Evolutionary conservation across 1,140 invertebrate species (phyloP), one percentile per base, ranked within the genome.

Genomic region (Zaprionus tsacasi): DNA sequence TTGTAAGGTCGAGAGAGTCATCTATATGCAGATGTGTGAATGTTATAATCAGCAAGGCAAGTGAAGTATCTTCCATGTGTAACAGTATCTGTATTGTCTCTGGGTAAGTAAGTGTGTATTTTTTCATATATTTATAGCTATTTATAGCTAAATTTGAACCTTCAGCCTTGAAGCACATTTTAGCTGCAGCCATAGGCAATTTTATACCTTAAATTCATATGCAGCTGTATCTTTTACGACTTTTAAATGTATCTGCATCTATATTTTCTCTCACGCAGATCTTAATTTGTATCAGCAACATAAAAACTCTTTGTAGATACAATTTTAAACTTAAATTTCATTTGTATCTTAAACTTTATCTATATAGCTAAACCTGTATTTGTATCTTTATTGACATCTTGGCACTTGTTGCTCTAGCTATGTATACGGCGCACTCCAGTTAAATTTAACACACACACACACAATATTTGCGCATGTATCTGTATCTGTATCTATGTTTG

Each of bases 371-470:
- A 33, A 56, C 27, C 25, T 45, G 63, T 38, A 60, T 57, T 35
- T n/a, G 12, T 50, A 38, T 13, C 45, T 25, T 13, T 15, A 35
- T 35, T 10, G 25, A 4, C 36, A 55, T 40, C 33, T 21, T 21
- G 33, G 27, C n/a, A 35, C 43, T 45, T 45, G 43, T 27, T 58
- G 13, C 13, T 36, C 36, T 57, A 40, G 55, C 64, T 45, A 27
- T 38, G 57, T 45, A 27, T 38, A 57, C 17, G 27, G 43, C 35
- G 17, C 15, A 10, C 36, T 50, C 10, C 17, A 50, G 15, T 6
- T 50, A 25, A 25, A 50, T 50, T 17, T 48, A 48, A 10, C 15
- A 21, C 45, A 48, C 15, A 48, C 21, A 12, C 45, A 48, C 45
- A 21, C 17, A 12, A 50, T 50, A 50, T 50, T 50, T 50, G 45